Conservation (phyloP, 2,888 invertebrate genomes). For the Reticulitermes lucifugus region DNA sequence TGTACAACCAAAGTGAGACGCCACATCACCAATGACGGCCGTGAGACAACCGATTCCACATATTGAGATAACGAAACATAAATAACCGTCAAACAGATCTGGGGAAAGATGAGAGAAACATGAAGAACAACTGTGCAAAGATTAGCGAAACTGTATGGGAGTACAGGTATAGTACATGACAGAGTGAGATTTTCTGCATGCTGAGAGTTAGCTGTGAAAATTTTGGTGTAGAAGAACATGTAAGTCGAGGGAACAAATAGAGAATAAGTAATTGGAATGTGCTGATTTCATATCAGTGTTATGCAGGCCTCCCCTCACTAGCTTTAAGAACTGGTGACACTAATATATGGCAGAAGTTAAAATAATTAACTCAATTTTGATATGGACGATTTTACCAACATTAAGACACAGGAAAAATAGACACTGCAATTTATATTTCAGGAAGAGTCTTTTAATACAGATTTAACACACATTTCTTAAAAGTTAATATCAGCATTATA, state of each 20-base stretch:
- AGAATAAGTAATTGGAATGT: constrained; percentile 10
- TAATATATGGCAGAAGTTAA: too few relatives aligned
- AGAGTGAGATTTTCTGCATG: constrained; percentile 15
- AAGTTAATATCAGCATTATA: too few relatives aligned
- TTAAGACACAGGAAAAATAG: too few relatives aligned
- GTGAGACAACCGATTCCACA: constrained; percentile 69
- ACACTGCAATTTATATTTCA: too few relatives aligned
- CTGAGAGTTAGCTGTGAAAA: neutral
- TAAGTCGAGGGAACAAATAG: constrained; percentile 16
- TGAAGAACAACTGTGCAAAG: neutral
- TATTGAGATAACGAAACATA: constrained; percentile 63
- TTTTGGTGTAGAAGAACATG: neutral
- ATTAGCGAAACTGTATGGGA: neutral
- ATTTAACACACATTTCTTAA: too few relatives aligned
- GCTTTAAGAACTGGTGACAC: neutral
- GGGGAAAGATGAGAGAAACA: constrained; percentile 44
- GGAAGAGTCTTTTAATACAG: too few relatives aligned
- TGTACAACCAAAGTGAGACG: constrained; percentile 72
- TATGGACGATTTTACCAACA: too few relatives aligned
- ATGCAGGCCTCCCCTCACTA: constrained; percentile 7
- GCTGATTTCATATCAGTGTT: neutral
- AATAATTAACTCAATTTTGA: too few relatives aligned
- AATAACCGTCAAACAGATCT: constrained; percentile 53
- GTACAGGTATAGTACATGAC: neutral
- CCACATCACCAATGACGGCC: constrained; percentile 72